A percentile compares a stretch with the other conserved stretches of the same genome.
Conservation (phyloP, 1,140 invertebrate species). For the Theocolax elegans region DNA sequence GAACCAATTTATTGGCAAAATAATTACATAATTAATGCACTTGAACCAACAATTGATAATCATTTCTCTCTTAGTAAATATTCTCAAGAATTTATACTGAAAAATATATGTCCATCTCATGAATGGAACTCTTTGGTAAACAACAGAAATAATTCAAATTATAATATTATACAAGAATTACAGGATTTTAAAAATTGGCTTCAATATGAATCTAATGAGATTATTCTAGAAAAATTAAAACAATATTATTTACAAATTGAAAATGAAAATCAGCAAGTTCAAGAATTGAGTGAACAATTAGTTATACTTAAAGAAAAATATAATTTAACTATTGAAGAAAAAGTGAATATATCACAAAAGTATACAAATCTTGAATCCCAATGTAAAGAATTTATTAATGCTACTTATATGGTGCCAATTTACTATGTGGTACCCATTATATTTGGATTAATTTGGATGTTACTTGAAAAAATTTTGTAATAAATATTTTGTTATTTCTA, state of each 20-base stretch:
- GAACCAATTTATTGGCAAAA: constrained; percentile 21
- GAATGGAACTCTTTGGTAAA: constrained; percentile 47
- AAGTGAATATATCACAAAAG: constrained; percentile 62
- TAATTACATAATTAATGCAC: constrained; percentile 1
- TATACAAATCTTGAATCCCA: constrained; percentile 58
- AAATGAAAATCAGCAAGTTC: constrained; percentile 61
- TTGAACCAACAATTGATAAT: constrained; percentile 19
- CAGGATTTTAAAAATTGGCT: constrained; percentile 57
- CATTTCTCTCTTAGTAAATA: constrained; percentile 11
- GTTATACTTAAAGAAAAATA: constrained; percentile 68
- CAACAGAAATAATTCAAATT: constrained; percentile 48
- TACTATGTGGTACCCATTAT: constrained; percentile 62
- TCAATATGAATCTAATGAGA: constrained; percentile 50
- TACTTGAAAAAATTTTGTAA: constrained; percentile 64
- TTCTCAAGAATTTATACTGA: constrained; percentile 51
- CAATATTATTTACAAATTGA: constrained; percentile 56
- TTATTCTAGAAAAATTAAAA: constrained; percentile 51
- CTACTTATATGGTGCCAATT: constrained; percentile 61
- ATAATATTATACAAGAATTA: constrained; percentile 51
- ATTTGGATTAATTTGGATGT: constrained; percentile 60
- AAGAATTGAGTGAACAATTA: constrained; percentile 67
- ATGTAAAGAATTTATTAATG: constrained; percentile 60
- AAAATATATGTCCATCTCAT: too few species aligned
- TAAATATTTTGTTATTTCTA: constrained; percentile 33
- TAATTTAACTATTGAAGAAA: constrained; percentile 63